Base-by-base conservation (phyloP, 2,888 invertebrate species). In the Amiota communis region DNA sequence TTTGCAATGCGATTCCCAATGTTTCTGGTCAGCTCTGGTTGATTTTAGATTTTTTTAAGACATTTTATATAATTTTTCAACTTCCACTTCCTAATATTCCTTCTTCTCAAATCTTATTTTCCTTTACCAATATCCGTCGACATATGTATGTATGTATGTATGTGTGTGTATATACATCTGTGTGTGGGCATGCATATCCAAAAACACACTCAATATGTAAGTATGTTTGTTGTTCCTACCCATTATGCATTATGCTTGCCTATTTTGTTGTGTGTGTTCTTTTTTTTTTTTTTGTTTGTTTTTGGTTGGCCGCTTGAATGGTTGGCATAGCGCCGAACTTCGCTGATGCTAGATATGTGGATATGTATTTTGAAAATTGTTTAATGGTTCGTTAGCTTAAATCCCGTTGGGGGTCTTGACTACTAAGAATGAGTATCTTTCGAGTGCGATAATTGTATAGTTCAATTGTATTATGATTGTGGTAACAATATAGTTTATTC, bases 261-360 rank as follows among this genome's bases (percentile, higher is more conserved):
- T 57, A 47, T 70, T 20, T 70, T 23, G 47, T 13, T 11, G 57
- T 20, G 17, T 53, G 78, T 79, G 77, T 78, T 74, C 76, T 77
- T 75, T 78, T 78, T 76, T 71, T 74, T 2, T 3, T 36, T 36
- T 73, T 76, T 86, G 80, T 83, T 84, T 84, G 80, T 77, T 78
- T 82, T 85, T 85, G 84, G 81, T 82, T 85, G 83, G 86, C 71
- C 81, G 83, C 80, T 79, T 81, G 83, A 85, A 82, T 81, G 80
- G 75, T 77, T 77, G 72, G 74, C 71, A 48, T 63, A 51, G 59
- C 75, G 73, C n/a, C 69, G 78, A 36, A 36, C 36, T 73, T 77
- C 73, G 72, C 70, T 56, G 76, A 80, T 78, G 81, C 48, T 46
- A 47, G 48, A 48, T 48, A n/a, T n/a, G n/a, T n/a, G n/a, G n/a